Conservation (phyloP, 2,113 vertebrate species). For the Athene noctua region DNA sequence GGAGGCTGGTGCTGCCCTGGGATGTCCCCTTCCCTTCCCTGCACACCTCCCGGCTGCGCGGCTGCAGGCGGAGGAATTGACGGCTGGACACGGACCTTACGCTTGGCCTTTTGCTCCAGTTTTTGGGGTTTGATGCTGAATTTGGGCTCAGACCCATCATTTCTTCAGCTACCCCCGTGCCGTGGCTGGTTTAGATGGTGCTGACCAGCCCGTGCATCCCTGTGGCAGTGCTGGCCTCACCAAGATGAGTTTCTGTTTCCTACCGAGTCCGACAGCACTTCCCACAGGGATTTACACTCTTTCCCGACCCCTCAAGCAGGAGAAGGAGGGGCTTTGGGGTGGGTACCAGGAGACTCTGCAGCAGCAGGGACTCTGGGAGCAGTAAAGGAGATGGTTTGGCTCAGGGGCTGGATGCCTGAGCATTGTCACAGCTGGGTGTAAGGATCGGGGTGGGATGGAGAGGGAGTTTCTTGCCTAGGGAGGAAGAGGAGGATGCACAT, state of each 20-base stretch:
- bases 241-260: rapidly evolving
- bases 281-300: not conserved
- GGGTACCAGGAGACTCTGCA: too few species aligned
- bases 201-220: rapidly evolving
- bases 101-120: not conserved
- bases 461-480: not conserved
- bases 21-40: not conserved
- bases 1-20: not conserved
- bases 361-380: not conserved
- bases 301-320: not conserved
- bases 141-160: not conserved
- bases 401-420: not conserved
- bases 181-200: not conserved
- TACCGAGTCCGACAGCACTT: not conserved
- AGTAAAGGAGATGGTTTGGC: not conserved
- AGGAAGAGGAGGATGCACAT: not conserved
- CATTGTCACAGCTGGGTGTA: rapidly evolving
- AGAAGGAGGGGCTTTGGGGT: not conserved
- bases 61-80: rapidly evolving
- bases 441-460: not conserved
- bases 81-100: not conserved
- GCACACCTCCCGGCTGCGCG: rapidly evolving
- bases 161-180: not conserved
- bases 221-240: rapidly evolving
- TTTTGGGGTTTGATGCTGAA: not conserved